A percentile compares a stretch with the other conserved stretches of the same genome.
phyloP scores from a whole-genome alignment of 2,113 vertebrate species.

The Salvelinus fontinalis region DNA sequence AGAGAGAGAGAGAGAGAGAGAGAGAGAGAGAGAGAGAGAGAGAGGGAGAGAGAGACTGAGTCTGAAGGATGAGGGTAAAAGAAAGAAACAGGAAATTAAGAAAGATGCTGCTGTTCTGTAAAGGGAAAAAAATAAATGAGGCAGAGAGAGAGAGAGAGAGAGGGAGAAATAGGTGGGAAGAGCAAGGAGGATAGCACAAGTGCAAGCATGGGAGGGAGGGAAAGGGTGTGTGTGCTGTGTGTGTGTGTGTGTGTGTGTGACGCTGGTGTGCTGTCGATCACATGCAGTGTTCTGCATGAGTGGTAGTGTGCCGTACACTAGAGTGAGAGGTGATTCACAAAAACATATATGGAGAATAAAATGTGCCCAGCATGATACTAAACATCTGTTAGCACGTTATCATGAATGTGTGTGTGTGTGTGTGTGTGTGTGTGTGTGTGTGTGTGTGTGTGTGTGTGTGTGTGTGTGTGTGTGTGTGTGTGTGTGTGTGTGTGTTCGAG shows the following conservation, averaged over 20 bases:
- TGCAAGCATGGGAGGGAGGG: neutral
- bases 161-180: neutral
- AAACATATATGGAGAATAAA: neutral
- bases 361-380: neutral
- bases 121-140: slow-evolving; percentile 17
- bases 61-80: slow-evolving; percentile 52
- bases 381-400: too few relatives aligned
- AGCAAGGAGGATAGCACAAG: slow-evolving; percentile 22
- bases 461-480: too few relatives aligned
- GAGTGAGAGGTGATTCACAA: neutral
- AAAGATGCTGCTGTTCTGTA: slow-evolving; percentile 41
- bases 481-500: too few relatives aligned
- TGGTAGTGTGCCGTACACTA: neutral
- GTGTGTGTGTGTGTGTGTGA: neutral
- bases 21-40: slow-evolving; percentile 10
- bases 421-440: too few relatives aligned
- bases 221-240: neutral
- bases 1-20: slow-evolving; percentile 34
- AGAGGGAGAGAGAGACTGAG: slow-evolving; percentile 19
- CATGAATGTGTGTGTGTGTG: too few relatives aligned
- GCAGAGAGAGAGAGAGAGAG: slow-evolving; percentile 14
- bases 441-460: too few relatives aligned
- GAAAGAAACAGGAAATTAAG: slow-evolving; percentile 5
- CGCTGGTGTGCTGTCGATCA: neutral
- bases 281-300: neutral